These are phyloP conservation scores for Podarcis siculus DNA, from an alignment of 2,797 vertebrate species.

Conservation along the genomic window DNA sequence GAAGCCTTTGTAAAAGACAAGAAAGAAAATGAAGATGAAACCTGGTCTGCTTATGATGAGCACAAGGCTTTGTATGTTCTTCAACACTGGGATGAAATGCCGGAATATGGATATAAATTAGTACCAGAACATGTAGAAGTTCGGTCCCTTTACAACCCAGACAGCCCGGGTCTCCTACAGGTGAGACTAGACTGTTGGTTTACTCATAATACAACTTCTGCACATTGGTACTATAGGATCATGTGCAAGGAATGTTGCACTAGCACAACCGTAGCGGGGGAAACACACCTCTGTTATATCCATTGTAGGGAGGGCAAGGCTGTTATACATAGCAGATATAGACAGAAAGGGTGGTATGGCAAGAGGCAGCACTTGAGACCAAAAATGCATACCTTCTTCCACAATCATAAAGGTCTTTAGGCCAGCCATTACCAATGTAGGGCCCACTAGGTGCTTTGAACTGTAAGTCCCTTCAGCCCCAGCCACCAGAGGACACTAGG, in stretches of 20 bases:
- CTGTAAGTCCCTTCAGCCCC: no score
- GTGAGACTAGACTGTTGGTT: conserved; percentile 68
- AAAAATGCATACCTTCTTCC: no score
- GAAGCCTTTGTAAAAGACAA: conserved; percentile 80
- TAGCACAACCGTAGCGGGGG: no score
- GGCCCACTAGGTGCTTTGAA: no score
- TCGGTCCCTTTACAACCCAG: conserved; percentile 81
- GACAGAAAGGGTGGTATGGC: no score
- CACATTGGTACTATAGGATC: background rate
- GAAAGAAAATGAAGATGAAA: conserved; percentile 72
- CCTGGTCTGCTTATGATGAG: conserved; percentile 79
- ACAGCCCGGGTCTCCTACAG: conserved; percentile 89
- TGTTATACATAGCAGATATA: no score
- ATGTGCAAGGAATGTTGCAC: no score
- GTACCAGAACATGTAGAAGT: conserved; percentile 93
- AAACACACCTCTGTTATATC: background rate
- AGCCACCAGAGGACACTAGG: no score
- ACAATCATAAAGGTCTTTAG: no score
- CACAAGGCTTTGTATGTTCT: conserved; percentile 89
- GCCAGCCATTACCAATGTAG: no score
- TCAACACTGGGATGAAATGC: conserved; percentile 90
- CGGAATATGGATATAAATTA: conserved; percentile 80
- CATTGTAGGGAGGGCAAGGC: background rate
- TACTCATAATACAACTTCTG: background rate
- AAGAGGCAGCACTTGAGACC: no score